Evolutionary conservation across 1,140 invertebrate genomes (phyloP).

Genomic region (Drosophila tropicalis): DNA sequence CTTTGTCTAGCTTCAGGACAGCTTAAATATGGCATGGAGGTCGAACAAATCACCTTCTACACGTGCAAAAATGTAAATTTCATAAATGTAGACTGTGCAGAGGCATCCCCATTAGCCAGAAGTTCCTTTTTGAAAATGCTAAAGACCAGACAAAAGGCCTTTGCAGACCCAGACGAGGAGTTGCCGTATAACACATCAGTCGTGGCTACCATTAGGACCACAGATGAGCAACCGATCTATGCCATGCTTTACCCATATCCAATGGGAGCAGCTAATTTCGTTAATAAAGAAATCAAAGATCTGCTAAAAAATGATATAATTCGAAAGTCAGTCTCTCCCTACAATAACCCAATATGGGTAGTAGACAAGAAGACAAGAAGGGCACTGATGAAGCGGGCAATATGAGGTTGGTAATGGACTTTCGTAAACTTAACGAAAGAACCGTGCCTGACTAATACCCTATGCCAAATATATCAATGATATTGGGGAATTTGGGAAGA

Average conservation of each 20-base stretch:
- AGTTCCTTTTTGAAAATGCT: slow-evolving; percentile 6
- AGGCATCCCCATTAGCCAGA: slow-evolving; percentile 2
- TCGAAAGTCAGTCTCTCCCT: slow-evolving; percentile 14
- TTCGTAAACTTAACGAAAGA: no score
- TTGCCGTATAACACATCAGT: slow-evolving; percentile 20
- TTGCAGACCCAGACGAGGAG: slow-evolving; percentile 14
- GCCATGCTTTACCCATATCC: slow-evolving; percentile 9
- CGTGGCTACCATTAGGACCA: slow-evolving; percentile 12
- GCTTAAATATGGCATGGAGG: slow-evolving; percentile 13
- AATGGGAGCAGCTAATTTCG: slow-evolving; percentile 18
- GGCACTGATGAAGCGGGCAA: no score
- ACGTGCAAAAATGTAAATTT: slow-evolving; percentile 19
- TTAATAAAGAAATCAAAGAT: slow-evolving; percentile 43
- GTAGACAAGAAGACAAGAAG: no score
- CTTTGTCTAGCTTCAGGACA: slow-evolving; percentile 8
- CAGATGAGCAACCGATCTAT: slow-evolving; percentile 18
- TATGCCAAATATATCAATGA: no score
- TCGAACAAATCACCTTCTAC: slow-evolving; percentile 13
- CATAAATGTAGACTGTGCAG: neutral
- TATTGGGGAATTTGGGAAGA: no score
- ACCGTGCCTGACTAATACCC: no score
- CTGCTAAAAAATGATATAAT: slow-evolving; percentile 46
- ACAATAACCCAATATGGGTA: no score
- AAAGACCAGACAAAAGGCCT: slow-evolving; percentile 21
- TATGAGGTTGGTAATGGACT: no score